Evolutionary conservation across 1,140 invertebrate species (phyloP), one percentile per base, ranked within the genome.

Genomic region (Meteorus sp.): DNA sequence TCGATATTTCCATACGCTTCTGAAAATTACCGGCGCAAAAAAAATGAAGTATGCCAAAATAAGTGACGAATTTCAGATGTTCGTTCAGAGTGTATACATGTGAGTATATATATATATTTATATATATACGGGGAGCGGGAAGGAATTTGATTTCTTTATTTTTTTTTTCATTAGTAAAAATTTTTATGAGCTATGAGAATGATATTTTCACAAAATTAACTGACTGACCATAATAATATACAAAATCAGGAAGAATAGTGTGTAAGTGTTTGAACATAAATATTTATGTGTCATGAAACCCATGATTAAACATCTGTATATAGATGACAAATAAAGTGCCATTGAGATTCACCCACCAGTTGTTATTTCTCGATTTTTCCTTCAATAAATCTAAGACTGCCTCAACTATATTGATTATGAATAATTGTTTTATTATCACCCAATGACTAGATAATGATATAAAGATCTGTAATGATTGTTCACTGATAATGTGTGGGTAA

Each of bases 391-490:
- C n/a, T n/a, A n/a, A n/a, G n/a, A n/a, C n/a, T n/a, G 22, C 62
- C 50, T 52, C 45, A 61, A 47, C 6, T 41, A n/a, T 43, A 50
- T 71, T 69, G 69, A 72, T 77, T 77, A 76, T 71, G 70, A 76
- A 74, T 72, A 77, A 74, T 72, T 72, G 35, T 37, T 76, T 76
- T 77, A 76, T 77, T 77, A 77, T 76, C 74, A 75, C 71, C 74
- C 69, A 68, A 72, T 77, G 74, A 75, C 73, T 77, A 77, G 73
- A 77, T 75, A 75, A 73, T 73, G 72, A 74, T 77, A 77, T 75
- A 74, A 75, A 77, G 73, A 76, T 76, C 53, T 70, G 68, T 72
- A 74, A 70, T 74, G 73, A 76, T 68, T 72, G 65, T 68, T 76
- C 67, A 67, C 58, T 57, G 62, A 68, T 63, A 68, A 70, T 55